phyloP scores from a whole-genome alignment of 2,113 vertebrate genomes.

The Dasyprocta punctata region DNA sequence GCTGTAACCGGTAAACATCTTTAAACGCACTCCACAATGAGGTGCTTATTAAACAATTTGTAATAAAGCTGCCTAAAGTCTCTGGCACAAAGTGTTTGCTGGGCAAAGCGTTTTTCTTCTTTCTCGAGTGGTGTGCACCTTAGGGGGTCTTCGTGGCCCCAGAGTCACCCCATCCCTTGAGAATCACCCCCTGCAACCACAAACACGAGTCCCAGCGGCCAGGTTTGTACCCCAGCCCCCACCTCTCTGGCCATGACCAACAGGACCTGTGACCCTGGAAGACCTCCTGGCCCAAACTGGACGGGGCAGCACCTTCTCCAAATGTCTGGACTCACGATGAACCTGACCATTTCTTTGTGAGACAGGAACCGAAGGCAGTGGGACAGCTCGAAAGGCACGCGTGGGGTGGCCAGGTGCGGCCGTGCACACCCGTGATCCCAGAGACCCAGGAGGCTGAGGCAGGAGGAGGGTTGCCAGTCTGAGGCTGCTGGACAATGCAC shows the following conservation, averaged over 20 bases:
- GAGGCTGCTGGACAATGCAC: not conserved
- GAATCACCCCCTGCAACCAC: not conserved
- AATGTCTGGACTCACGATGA: not conserved
- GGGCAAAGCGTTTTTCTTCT: not conserved
- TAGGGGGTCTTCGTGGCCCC: not conserved
- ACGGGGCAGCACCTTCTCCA: not conserved
- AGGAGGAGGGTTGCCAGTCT: not conserved
- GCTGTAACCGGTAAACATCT: not conserved
- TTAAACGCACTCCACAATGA: not conserved
- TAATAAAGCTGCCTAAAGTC: constrained; percentile 16
- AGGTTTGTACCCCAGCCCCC: not conserved
- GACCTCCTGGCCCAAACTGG: not conserved
- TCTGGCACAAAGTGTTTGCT: not conserved
- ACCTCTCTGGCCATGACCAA: not conserved
- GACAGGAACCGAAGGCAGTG: not conserved
- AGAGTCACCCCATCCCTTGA: not conserved
- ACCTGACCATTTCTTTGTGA: not conserved
- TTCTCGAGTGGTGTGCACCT: not conserved
- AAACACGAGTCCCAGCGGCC: not conserved
- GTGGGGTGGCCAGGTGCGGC: not conserved
- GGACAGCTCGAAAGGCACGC: not conserved
- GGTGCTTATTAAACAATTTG: not conserved
- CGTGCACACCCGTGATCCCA: not conserved
- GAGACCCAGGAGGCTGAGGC: not conserved
- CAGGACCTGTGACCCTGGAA: not conserved